A percentile compares a stretch with the other conserved stretches of the same genome.
These are phyloP conservation scores for Stomorhina lunata DNA, from an alignment of 2,888 invertebrate species.

Conservation along the genomic window DNA sequence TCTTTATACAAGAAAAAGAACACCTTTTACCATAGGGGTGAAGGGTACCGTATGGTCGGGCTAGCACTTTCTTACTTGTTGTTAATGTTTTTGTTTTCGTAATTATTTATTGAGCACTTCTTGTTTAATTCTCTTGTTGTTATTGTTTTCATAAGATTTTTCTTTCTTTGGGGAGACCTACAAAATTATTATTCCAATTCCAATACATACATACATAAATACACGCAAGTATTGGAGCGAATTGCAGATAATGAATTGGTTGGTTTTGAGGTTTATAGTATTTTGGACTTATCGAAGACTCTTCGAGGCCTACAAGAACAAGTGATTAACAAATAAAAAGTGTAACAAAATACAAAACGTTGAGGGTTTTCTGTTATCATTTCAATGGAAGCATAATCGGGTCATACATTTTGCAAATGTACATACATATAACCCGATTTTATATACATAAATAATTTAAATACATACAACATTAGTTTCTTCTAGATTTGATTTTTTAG, in stretches of 20 bases:
- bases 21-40: too few relatives aligned
- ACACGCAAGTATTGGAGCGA: neutral
- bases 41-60: too few relatives aligned
- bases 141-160: neutral
- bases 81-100: neutral
- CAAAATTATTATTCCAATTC: neutral
- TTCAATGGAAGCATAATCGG: neutral
- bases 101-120: constrained; percentile 32
- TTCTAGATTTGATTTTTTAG: neutral
- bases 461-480: neutral
- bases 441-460: neutral
- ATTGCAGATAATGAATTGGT: neutral
- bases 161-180: neutral
- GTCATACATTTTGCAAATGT: neutral
- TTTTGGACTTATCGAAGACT: neutral
- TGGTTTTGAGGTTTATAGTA: neutral
- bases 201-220: neutral
- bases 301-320: neutral
- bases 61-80: too few relatives aligned
- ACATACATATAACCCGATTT: neutral
- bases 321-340: neutral
- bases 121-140: constrained; percentile 20
- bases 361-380: constrained; percentile 27
- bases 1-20: too few relatives aligned
- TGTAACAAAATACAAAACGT: neutral